A percentile compares a stretch with the other conserved stretches of the same genome.
Evolutionary conservation across 53 echinoderm and acorn worm genomes (phyloP).

Genomic region (Holothuria leucospilota): DNA sequence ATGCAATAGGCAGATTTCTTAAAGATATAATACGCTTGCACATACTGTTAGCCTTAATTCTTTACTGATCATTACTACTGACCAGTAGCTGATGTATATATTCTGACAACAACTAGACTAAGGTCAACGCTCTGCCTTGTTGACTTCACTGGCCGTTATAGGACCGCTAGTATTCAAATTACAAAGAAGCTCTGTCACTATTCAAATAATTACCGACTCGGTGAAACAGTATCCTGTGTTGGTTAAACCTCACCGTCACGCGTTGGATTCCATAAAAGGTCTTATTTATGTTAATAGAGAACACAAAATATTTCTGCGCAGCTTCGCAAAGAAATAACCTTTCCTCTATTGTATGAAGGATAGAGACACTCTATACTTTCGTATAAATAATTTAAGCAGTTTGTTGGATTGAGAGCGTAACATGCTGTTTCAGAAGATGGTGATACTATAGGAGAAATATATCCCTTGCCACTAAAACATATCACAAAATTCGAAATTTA

Average conservation of each 20-base stretch:
- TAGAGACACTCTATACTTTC: conserved; percentile 14
- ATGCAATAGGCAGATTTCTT: too few relatives aligned
- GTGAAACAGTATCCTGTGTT: conserved; percentile 28
- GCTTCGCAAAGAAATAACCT: not conserved
- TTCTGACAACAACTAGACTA: too few relatives aligned
- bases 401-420: conserved; percentile 2
- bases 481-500: too few relatives aligned
- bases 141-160: not conserved
- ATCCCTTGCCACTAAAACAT: too few relatives aligned
- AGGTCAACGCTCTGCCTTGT: too few relatives aligned
- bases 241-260: conserved; percentile 3
- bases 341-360: not conserved
- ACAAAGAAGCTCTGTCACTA: conserved; percentile 13
- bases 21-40: too few relatives aligned
- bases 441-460: too few relatives aligned
- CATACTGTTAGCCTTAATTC: too few relatives aligned
- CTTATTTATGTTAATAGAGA: conserved; percentile 28
- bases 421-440: conserved; percentile 3
- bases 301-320: not conserved
- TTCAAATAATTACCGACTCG: conserved; percentile 15
- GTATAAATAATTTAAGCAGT: conserved; percentile 20
- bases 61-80: too few relatives aligned
- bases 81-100: too few relatives aligned
- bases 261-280: conserved; percentile 4
- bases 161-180: not conserved